Base-by-base conservation (phyloP, 2,888 invertebrate species). In the Dilophus febrilis region DNA sequence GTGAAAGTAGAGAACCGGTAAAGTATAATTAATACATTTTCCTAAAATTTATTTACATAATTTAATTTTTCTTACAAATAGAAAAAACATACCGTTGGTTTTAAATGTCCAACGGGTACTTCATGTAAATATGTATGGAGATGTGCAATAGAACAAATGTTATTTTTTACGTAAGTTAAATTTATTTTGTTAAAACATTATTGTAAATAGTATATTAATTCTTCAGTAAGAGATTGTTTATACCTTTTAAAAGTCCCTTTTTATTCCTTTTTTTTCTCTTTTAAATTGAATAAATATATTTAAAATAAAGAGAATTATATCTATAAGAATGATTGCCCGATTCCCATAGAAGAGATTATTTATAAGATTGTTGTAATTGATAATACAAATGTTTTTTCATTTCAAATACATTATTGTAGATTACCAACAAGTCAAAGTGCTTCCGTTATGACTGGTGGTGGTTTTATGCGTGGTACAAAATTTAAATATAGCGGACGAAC, bases 111-210 rank as follows among this genome's bases (percentile, higher is more conserved):
- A 40, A 84, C 85, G 48, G 83, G 86, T 35, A 77, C 86, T 33
- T 82, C 90, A 39, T 94, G 94, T 58, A 80, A 92, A 49, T 91
- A 95, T 64, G 80, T 97, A 45, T 97, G 95, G 95, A 77, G 87
- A 57, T 92, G 92, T 66, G 91, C 94, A 36, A 87, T 95, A 48
- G 94, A 95, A 58, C 95, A 95, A 66, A 88, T 94, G 79, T 68
- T 94, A 49, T 97, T 97, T 68, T 97, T 92, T 65, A 95, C 94
- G 92, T 92, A 67, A 77, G 80, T 71, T 31, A 31, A n/a, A 13
- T 29, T 8, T 29, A 29, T 29, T 29, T 29, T n/a, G 4, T 11
- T 10, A n/a, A 22, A 22, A 22, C 8, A 13, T 12, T 35, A 32
- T 35, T n/a, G n/a, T n/a, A n/a, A n/a, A n/a, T n/a, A n/a, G n/a